Conservation (phyloP, 30 jellyfish, hydroid and myxozoan genomes). For the Hydractinia symbiolongicarpus region DNA sequence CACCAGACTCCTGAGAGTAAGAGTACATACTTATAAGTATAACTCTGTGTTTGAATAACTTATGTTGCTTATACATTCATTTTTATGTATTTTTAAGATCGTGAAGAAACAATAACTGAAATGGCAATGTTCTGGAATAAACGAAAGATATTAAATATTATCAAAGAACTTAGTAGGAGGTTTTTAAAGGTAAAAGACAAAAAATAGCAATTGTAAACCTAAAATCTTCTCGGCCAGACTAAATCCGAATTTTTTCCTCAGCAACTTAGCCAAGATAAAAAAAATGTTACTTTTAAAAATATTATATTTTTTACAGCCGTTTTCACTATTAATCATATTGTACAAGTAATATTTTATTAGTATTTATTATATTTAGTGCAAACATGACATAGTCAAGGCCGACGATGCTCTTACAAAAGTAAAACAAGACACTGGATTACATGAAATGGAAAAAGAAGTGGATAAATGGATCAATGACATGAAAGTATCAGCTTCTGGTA, state of each 20-base stretch:
- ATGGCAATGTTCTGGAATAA: constrained; percentile 14
- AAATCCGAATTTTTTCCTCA: too few relatives aligned
- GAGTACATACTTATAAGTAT: neutral
- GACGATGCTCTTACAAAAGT: neutral
- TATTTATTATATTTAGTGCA: neutral
- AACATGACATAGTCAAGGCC: neutral
- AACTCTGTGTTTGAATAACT: neutral
- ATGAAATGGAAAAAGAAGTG: constrained; percentile 8
- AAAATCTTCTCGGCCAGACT: too few relatives aligned
- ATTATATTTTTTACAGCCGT: too few relatives aligned
- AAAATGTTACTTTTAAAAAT: too few relatives aligned
- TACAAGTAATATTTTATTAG: neutral
- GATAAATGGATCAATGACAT: neutral
- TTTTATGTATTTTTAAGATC: neutral
- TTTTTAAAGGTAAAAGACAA: neutral
- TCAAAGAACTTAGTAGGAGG: neutral
- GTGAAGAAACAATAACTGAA: constrained; percentile 21
- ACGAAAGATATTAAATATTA: neutral
- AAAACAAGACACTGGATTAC: neutral
- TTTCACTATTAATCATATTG: neutral
- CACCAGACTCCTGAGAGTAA: constrained; percentile 41
- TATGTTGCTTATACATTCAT: neutral
- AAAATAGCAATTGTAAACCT: neutral
- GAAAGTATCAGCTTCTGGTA: neutral
- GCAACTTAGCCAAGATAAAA: too few relatives aligned